Base-by-base conservation (phyloP, 2,888 invertebrate genomes). In the Phania funesta region DNA sequence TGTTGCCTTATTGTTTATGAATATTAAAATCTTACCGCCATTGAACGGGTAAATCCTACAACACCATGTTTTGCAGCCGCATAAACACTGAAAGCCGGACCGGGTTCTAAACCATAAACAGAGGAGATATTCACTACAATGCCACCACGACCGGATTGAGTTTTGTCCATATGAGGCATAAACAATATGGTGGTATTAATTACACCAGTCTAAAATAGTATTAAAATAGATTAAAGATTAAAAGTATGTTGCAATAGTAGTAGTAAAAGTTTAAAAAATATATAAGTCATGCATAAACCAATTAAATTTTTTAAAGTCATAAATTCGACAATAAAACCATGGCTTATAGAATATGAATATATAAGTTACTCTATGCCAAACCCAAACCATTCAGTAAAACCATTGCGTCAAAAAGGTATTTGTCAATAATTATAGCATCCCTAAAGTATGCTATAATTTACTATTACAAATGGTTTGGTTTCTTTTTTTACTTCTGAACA, bases 21-120 rank as follows among this genome's bases (percentile, higher is more conserved):
- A 1, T 35, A 18, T 38, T 29, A 32, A 29, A 26, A 24, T 48
- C 78, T 84, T 84, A 87, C 87, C 3, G 85, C 89, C 85, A 90
- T 86, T 2, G 90, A 89, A 16, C 89, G 88, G 3, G 90, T 90
- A 77, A 90, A 90, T 48, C 90, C 90, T 5, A 90, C 71, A 7
- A 90, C 87, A 73, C 90, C 90, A 56, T 90, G 90, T 60, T 90
- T 90, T 65, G 90, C 89, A 4, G 90, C 90, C 2, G 89, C 84
- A 38, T 90, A 90, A 5, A 87, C 87, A 3, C 89, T 87, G 73
- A 90, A 87, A 7, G 89, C 87, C 46, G 88, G 88, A 24, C 89
- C 87, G 0, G 90, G 88, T 58, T 90, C 89, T 58, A 90, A 54
- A 0, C 90, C 90, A 79, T 87, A 90, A 11, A 90, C 87, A 3